A percentile compares a stretch with the other conserved stretches of the same genome.
Conservation (phyloP, 1,140 invertebrate genomes). For the Papilio dardanus region DNA sequence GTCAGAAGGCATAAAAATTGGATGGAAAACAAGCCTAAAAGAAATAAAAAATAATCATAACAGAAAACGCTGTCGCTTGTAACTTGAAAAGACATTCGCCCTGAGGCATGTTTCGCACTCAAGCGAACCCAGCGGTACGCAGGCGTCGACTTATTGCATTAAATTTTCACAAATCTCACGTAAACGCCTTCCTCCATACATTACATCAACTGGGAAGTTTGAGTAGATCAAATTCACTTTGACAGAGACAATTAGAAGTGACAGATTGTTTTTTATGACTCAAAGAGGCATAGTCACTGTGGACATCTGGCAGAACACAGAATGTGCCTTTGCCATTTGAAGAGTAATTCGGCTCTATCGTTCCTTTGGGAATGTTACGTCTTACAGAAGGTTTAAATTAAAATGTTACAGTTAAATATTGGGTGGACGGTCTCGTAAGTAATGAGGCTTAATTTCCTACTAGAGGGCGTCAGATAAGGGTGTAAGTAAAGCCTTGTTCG, state of each 20-base stretch:
- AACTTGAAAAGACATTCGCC: background rate
- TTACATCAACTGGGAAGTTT: background rate
- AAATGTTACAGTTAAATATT: no score
- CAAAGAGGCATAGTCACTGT: no score
- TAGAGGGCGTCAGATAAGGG: no score
- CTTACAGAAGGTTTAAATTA: background rate
- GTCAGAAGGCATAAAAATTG: no score
- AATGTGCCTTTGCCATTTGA: background rate
- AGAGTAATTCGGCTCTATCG: background rate
- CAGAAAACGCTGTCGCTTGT: background rate
- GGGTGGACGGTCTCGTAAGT: no score
- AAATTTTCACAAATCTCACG: slow-evolving; percentile 13
- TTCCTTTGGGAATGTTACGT: background rate
- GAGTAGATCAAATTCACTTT: background rate
- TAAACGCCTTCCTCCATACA: background rate
- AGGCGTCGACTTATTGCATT: slow-evolving; percentile 8
- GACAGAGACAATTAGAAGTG: background rate
- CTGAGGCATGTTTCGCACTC: slow-evolving; percentile 12
- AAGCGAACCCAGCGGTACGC: slow-evolving; percentile 5
- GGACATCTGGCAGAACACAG: background rate
- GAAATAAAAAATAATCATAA: background rate
- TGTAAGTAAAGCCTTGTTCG: no score
- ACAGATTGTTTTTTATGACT: background rate
- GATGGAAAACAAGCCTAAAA: background rate
- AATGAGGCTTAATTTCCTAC: no score